Evolutionary conservation across 2,888 invertebrate species (phyloP), one percentile per base, ranked within the genome.

Genomic region (Lathronympha strigana): DNA sequence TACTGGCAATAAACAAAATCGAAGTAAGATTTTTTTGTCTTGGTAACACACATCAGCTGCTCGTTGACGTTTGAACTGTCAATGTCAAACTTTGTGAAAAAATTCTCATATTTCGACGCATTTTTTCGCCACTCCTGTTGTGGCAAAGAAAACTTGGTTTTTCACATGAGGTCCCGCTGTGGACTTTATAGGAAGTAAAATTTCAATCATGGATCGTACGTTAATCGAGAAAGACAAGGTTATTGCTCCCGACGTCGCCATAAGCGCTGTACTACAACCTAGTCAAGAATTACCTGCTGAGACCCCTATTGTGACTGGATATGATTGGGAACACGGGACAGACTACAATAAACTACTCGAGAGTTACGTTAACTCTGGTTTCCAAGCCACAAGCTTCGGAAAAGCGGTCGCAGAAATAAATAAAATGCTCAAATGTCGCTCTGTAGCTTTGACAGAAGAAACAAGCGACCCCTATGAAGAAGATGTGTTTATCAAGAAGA

Each of bases 331-430:
- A 83, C 91, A 94, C 72, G 97, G 98, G 50, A 88, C 98, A 6
- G 94, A 99, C 84, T 98, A 98, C 83, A 94, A 96, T 70, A 94
- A 95, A 76, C 87, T 99, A 61, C 93, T 99, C 47, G 93, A 95
- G 70, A 95, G 96, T 28, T 99, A 96, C 83, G 83, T 93, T 31
- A 92, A 93, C 63, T 96, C 96, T 19, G 99, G 99, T n/a, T 99
- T 99, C 87, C 99, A 99, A 93, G 98, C 99, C 0, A 98, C 98
- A 0, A 98, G 96, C 92, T 96, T 99, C 82, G 98, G 98, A 0
- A 90, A 95, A 76, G 98, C 98, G 0, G 95, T 99, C 0, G 93
- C 95, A 58, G 98, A 99, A 93, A 96, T 99, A 68, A 96, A 97
- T 76, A 95, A 95, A 93, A 99, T 99, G 99, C 92, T 97, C 55